Conservation (phyloP, 2,888 invertebrate genomes). For the Chymomyza amoena region DNA sequence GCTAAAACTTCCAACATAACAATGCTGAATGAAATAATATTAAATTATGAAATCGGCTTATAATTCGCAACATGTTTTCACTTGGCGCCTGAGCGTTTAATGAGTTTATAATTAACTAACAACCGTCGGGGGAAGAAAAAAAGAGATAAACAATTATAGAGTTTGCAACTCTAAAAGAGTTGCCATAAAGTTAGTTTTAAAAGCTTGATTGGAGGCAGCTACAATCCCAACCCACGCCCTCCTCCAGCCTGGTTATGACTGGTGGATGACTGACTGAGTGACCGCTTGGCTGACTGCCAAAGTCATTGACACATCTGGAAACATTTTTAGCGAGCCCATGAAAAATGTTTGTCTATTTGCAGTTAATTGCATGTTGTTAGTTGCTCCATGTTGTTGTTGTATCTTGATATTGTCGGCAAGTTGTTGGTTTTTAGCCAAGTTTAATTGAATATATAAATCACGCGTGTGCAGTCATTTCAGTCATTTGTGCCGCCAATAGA, state of each 20-base stretch:
- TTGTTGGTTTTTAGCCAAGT: conserved; percentile 22
- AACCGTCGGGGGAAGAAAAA: background rate
- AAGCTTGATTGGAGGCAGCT: background rate
- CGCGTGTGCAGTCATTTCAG: conserved; percentile 44
- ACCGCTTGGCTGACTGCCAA: background rate
- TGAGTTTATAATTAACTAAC: conserved; percentile 4
- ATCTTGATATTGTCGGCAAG: conserved; percentile 16
- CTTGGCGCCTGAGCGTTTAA: background rate
- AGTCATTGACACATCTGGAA: conserved; percentile 16
- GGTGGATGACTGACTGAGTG: background rate
- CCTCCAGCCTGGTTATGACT: background rate
- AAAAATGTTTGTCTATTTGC: conserved; percentile 29
- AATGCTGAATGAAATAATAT: background rate
- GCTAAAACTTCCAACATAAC: conserved; percentile 29
- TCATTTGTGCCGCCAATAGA: conserved; percentile 44
- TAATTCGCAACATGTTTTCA: conserved; percentile 1
- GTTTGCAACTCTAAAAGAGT: background rate
- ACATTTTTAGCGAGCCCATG: background rate
- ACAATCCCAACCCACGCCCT: background rate
- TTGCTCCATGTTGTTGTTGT: background rate
- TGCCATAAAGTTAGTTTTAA: background rate
- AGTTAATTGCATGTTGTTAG: conserved; percentile 4
- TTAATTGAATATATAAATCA: conserved; percentile 72
- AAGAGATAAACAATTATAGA: conserved; percentile 10
- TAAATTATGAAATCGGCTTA: background rate